These are phyloP conservation scores for Colletes collaris DNA, from an alignment of 2,888 invertebrate genomes.

Conservation along the genomic window DNA sequence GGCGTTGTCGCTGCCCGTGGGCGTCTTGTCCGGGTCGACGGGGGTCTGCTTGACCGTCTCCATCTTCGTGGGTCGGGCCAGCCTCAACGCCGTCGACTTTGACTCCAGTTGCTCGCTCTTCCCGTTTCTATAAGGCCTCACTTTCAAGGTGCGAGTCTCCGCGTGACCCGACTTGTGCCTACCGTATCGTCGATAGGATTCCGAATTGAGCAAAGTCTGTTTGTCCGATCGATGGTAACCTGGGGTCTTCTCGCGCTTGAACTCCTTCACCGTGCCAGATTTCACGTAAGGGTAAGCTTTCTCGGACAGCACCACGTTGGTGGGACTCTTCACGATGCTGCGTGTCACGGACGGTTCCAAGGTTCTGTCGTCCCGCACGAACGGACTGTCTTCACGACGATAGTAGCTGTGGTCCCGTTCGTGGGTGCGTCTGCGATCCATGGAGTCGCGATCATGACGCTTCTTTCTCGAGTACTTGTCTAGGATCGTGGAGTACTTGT, in stretches of 20 bases:
- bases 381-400: conserved; percentile 75
- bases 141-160: conserved; percentile 74
- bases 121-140: conserved; percentile 85
- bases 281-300: conserved; percentile 87
- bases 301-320: conserved; percentile 88
- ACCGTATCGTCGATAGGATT: conserved; percentile 72
- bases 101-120: conserved; percentile 87
- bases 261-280: conserved; percentile 78
- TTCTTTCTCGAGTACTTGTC: conserved; percentile 87
- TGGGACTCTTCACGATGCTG: conserved; percentile 88
- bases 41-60: conserved; percentile 60
- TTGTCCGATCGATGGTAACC: conserved; percentile 76
- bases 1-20: conserved; percentile 59
- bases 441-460: conserved; percentile 48
- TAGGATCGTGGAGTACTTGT: conserved; percentile 91
- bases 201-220: conserved; percentile 85
- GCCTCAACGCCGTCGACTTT: conserved; percentile 70
- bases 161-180: conserved; percentile 83
- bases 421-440: conserved; percentile 53
- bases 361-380: conserved; percentile 86
- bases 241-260: conserved; percentile 87
- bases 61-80: conserved; percentile 85
- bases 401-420: conserved; percentile 69
- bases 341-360: conserved; percentile 85
- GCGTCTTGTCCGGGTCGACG: conserved; percentile 82